Evolutionary conservation across 1,140 invertebrate species (phyloP).

Genomic region (Bombyx mandarina): DNA sequence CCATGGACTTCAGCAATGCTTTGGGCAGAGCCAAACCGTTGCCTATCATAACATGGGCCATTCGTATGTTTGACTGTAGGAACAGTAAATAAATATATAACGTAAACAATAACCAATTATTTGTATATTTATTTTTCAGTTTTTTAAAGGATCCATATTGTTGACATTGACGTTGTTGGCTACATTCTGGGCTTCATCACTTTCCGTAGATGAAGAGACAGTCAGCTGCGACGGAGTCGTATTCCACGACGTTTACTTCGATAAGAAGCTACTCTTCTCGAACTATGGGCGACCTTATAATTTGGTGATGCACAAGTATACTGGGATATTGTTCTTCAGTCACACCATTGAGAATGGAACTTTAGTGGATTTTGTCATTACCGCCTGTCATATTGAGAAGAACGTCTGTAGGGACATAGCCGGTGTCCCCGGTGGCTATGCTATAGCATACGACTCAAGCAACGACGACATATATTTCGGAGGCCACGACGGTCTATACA

Average conservation of each 20-base stretch:
- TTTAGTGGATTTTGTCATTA: constrained; percentile 42
- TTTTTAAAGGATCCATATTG: no score
- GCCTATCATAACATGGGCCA: no score
- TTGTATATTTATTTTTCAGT: no score
- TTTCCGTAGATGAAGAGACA: background rate
- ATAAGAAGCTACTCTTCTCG: constrained; percentile 27
- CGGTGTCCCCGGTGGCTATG: constrained; percentile 43
- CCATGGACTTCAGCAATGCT: no score
- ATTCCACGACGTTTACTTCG: constrained; percentile 48
- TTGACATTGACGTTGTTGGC: no score
- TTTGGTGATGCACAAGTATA: constrained; percentile 43
- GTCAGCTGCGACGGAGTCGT: constrained; percentile 38
- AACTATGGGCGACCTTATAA: constrained; percentile 39
- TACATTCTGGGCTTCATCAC: no score
- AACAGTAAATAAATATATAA: no score
- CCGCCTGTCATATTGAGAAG: constrained; percentile 30
- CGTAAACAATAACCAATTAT: no score
- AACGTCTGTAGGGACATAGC: constrained; percentile 20
- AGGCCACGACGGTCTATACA: constrained; percentile 52
- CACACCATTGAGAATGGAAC: constrained; percentile 35
- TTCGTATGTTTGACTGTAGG: no score
- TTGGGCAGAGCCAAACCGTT: no score
- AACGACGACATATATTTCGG: constrained; percentile 56
- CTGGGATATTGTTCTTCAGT: constrained; percentile 43
- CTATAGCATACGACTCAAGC: constrained; percentile 42